Evolutionary conservation across 1,140 invertebrate species (phyloP).

Genomic region (Campoletis sonorensis): DNA sequence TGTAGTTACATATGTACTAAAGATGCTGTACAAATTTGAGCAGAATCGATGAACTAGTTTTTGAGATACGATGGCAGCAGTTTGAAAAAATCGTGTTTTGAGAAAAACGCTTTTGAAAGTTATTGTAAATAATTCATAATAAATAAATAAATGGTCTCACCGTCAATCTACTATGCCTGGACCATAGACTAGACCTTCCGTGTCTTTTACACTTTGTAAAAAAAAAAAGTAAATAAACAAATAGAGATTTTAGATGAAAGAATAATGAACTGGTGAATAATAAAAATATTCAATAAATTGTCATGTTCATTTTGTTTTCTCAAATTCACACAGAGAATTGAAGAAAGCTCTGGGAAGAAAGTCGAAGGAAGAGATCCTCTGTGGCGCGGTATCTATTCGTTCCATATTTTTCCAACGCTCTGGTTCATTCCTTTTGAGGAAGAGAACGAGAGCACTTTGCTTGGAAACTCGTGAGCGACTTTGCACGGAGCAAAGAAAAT

Average conservation of each 20-base stretch:
- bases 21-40: too few relatives aligned
- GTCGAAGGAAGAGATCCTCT: not conserved
- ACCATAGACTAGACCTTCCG: too few relatives aligned
- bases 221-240: not conserved
- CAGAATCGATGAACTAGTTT: too few relatives aligned
- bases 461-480: not conserved
- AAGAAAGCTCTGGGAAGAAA: not conserved
- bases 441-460: constrained; percentile 36
- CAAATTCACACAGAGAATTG: not conserved
- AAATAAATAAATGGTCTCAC: too few relatives aligned
- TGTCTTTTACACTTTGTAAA: too few relatives aligned
- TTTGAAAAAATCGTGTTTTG: too few relatives aligned
- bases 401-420: constrained; percentile 27
- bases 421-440: constrained; percentile 24
- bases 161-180: too few relatives aligned
- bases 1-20: too few relatives aligned
- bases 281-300: not conserved
- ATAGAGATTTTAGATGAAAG: not conserved
- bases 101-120: too few relatives aligned
- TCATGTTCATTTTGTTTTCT: not conserved
- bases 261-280: not conserved
- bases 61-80: too few relatives aligned
- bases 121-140: too few relatives aligned
- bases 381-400: not conserved
- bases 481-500: constrained; percentile 40